A percentile compares a stretch with the other conserved stretches of the same genome.
Conservation (phyloP, 1,140 invertebrate genomes). For the Druon quercuslanigerum region DNA sequence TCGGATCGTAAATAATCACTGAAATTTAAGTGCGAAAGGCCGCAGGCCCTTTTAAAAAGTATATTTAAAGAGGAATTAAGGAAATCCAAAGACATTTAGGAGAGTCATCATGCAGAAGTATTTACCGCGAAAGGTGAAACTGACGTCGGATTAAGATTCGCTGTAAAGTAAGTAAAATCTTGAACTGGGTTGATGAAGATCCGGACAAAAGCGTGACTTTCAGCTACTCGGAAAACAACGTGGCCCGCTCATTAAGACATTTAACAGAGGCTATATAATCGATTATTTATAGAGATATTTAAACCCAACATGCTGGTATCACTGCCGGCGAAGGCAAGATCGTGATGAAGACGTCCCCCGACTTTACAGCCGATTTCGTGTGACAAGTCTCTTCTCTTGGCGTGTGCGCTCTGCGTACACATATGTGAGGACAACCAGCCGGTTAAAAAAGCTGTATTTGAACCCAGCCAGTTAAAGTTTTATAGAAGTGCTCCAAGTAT, state of each 20-base stretch:
- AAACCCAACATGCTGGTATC: constrained; percentile 7
- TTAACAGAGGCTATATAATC: constrained; percentile 65
- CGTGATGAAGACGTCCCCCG: constrained; percentile 62
- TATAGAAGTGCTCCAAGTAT: constrained; percentile 51
- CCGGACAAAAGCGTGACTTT: constrained; percentile 7
- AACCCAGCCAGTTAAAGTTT: constrained; percentile 34
- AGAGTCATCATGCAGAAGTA: constrained; percentile 18
- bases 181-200: too few species aligned
- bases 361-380: constrained; percentile 39
- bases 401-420: constrained; percentile 16
- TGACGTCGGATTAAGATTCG: too few species aligned
- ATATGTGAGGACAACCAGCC: not conserved
- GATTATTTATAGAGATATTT: constrained; percentile 70
- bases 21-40: too few species aligned
- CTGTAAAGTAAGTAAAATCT: too few species aligned
- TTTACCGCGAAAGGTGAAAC: not conserved
- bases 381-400: constrained; percentile 27
- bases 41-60: too few species aligned
- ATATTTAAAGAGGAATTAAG: not conserved
- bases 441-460: too few species aligned
- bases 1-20: too few species aligned
- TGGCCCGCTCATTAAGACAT: constrained; percentile 64
- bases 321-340: constrained; percentile 34
- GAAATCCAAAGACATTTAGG: not conserved
- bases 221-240: constrained; percentile 46